Evolutionary conservation across 2,888 invertebrate genomes (phyloP).

Genomic region (Philonicus albiceps): DNA sequence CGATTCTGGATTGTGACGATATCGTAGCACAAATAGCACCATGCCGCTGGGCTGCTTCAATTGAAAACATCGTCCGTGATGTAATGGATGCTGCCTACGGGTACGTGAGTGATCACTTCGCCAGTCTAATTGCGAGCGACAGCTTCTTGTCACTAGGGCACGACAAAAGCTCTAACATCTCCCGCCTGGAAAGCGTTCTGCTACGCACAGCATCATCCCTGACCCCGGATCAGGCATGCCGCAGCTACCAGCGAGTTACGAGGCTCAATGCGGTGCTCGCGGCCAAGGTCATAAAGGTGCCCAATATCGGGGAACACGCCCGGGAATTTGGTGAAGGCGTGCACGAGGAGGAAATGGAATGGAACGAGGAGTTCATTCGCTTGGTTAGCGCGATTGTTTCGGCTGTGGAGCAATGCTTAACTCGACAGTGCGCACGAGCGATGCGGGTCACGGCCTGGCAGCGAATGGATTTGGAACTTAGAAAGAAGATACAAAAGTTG

Average conservation of each 20-base stretch:
- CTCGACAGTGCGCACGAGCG: conserved; percentile 73
- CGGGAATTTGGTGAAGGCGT: conserved; percentile 55
- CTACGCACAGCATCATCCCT: conserved; percentile 80
- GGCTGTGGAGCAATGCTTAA: conserved; percentile 76
- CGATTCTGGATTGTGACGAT: conserved; percentile 85
- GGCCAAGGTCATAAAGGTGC: conserved; percentile 62
- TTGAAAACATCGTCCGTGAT: conserved; percentile 77
- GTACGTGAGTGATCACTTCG: conserved; percentile 80
- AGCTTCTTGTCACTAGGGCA: conserved; percentile 73
- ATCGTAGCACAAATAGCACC: conserved; percentile 78
- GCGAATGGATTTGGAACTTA: conserved; percentile 69
- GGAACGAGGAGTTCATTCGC: conserved; percentile 67
- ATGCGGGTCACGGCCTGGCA: conserved; percentile 72
- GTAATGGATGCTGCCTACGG: conserved; percentile 82
- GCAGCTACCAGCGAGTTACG: conserved; percentile 70
- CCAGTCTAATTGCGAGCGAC: conserved; percentile 75
- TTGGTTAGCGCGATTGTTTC: conserved; percentile 70
- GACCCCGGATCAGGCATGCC: conserved; percentile 83
- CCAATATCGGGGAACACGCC: conserved; percentile 57
- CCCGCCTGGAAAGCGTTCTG: conserved; percentile 80
- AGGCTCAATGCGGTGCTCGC: conserved; percentile 61
- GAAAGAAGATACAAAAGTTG: conserved; percentile 71
- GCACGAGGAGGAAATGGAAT: conserved; percentile 62
- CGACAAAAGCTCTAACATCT: conserved; percentile 77
- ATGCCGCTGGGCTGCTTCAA: conserved; percentile 80